Base-by-base conservation (phyloP, 2,888 invertebrate genomes). In the Nomada hirtipes region DNA sequence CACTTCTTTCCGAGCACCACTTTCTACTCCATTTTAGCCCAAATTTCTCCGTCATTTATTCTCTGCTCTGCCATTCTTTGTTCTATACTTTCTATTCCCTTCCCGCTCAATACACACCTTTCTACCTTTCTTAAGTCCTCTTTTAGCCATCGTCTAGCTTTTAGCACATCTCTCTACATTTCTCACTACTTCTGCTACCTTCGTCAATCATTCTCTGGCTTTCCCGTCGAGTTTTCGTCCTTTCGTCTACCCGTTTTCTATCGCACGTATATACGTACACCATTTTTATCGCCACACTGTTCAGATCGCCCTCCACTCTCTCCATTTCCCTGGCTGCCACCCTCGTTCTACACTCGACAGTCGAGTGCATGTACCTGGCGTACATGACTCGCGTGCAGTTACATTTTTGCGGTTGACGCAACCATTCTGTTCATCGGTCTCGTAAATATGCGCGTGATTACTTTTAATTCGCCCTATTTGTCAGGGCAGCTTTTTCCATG, bases 381-480 rank as follows among this genome's bases (percentile, higher is more conserved):
- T 63, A 53, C 72, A 71, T 61, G 18, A 63, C 91, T 92, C 94
- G 92, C 89, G 91, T 85, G 84, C 85, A 89, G 88, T 88, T 89
- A 89, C 88, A 91, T 91, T 91, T 91, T 91, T 91, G 91, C 85
- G 91, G 91, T 89, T 77, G 82, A 72, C 87, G 85, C 87, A 86
- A 85, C 88, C 87, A 85, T 90, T 88, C 89, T 83, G 82, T 68
- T 87, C 87, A 88, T 88, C 89, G 85, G 85, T 79, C 84, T 85
- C 84, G 90, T 91, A 92, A 91, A 91, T 91, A 91, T 87, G 88
- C 86, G 84, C 89, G 91, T 91, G 91, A 91, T 92, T 92, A 92
- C 91, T 92, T 92, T 92, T 92, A 91, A 92, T 92, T 92, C 88
- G 86, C 89, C 80, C 89, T 87, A 90, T 91, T 90, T 89, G 86